Evolutionary conservation across 1,140 invertebrate species (phyloP).

Genomic region (Eupristina koningsbergeri): DNA sequence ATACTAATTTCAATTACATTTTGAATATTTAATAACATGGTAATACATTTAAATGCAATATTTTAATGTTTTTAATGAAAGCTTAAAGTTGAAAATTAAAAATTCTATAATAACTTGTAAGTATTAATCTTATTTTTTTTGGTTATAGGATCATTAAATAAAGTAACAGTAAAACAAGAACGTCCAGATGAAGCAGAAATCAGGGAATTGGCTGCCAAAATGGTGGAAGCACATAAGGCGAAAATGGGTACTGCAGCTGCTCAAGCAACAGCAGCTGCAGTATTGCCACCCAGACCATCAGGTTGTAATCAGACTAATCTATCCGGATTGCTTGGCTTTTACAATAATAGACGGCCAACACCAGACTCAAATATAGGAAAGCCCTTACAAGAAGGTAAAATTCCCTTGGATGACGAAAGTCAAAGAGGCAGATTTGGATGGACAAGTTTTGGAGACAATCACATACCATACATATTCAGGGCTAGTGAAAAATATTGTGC

Average conservation of each 20-base stretch:
- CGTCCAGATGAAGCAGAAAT: constrained; percentile 89
- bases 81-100: not conserved
- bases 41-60: not conserved
- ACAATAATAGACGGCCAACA: constrained; percentile 59
- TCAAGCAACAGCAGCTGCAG: constrained; percentile 62
- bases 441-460: constrained; percentile 86
- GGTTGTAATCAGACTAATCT: constrained; percentile 58
- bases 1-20: not conserved
- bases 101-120: not conserved
- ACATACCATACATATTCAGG: constrained; percentile 91
- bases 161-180: constrained; percentile 82
- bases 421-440: constrained; percentile 91
- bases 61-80: not conserved
- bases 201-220: constrained; percentile 86
- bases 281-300: constrained; percentile 32
- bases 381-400: constrained; percentile 65
- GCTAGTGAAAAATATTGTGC: constrained; percentile 90
- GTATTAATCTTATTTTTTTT: constrained; percentile 7
- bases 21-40: not conserved
- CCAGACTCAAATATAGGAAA: constrained; percentile 47
- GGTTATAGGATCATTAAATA: constrained; percentile 58
- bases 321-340: constrained; percentile 77
- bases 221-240: constrained; percentile 88
- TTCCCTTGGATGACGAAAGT: constrained; percentile 82
- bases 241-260: constrained; percentile 76